Percentiles rank a stretch among this genome's conserved stretches.
Conservation (phyloP, 2,888 invertebrate species). For the Meganola albula region DNA sequence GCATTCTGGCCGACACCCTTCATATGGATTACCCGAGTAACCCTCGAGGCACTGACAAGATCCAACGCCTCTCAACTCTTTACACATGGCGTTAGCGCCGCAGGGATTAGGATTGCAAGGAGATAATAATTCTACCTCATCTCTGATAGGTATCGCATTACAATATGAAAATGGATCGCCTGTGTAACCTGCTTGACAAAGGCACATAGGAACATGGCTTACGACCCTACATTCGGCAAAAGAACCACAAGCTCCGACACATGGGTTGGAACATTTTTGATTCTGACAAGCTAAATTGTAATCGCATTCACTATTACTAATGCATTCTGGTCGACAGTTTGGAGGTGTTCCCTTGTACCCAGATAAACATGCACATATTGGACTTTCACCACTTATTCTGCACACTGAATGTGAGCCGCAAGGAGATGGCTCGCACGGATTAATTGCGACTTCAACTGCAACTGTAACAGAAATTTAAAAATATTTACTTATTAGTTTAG, state of each 20-base stretch:
- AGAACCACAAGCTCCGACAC: constrained; percentile 82
- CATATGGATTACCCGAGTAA: constrained; percentile 86
- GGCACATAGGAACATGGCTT: constrained; percentile 85
- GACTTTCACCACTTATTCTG: constrained; percentile 80
- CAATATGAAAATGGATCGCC: constrained; percentile 89
- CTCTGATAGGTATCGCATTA: constrained; percentile 46
- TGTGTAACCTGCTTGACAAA: constrained; percentile 81
- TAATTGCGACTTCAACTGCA: constrained; percentile 44
- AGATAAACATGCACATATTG: constrained; percentile 85
- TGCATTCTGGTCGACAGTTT: constrained; percentile 88
- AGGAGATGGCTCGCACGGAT: constrained; percentile 84
- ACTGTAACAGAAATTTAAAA: constrained; percentile 33
- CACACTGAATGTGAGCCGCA: constrained; percentile 88
- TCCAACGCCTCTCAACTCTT: constrained; percentile 79
- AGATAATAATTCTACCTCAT: constrained; percentile 59
- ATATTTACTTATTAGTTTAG: not conserved
- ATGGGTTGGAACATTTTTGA: constrained; percentile 87
- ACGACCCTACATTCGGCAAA: constrained; percentile 87
- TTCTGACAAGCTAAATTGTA: constrained; percentile 84
- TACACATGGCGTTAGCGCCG: constrained; percentile 80
- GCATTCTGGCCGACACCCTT: constrained; percentile 87
- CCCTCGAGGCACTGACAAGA: constrained; percentile 82
- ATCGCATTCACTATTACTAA: constrained; percentile 85
- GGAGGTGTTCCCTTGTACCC: constrained; percentile 84
- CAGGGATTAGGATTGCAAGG: constrained; percentile 83